Evolutionary conservation across 2,888 invertebrate genomes (phyloP), one percentile per base, ranked within the genome.

Genomic region (Biston betularia): DNA sequence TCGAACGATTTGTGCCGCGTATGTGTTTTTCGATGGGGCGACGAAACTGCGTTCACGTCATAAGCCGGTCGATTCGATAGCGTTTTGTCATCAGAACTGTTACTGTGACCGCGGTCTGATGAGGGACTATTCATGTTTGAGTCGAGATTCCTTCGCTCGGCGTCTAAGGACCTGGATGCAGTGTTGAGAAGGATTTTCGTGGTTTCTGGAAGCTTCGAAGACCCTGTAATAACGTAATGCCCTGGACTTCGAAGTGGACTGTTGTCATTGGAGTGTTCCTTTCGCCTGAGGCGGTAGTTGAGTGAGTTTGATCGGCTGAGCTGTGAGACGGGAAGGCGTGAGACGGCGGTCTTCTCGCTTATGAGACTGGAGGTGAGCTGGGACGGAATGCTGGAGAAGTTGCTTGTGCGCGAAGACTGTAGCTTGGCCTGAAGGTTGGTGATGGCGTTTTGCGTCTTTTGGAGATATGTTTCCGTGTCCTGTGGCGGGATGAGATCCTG

Each of bases 391-490:
- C 81, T 84, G 56, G 79, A 75, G 71, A 86, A 82, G 71, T 86
- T 88, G 71, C 69, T 87, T 9, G 85, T 85, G 50, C 86, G 82
- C 0, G 91, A 88, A 1, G 92, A 87, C 54, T 93, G 90, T 12
- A 95, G 88, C 69, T 95, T 94, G 45, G 95, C 95, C 86, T 95
- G 95, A 33, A 95, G 88, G 71, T 95, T 94, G 44, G 95, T 94
- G 75, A 95, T 95, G 0, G 94, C 95, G 75, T 95, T 95, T 78
- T 95, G 95, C 0, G 95, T 95, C 76, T 95, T 95, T 45, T 94
- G 89, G 12, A 95, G 86, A 72, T 95, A 95, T 0, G 94, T 86
- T 74, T 95, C 95, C 0, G 95, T 94, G 69, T 94, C 94, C 81
- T 93, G 93, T 0, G 85, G 75, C 34, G 93, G 93, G 52, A 93